These are phyloP conservation scores for Mugil cephalus DNA, from an alignment of 2,113 vertebrate species.

Conservation along the genomic window DNA sequence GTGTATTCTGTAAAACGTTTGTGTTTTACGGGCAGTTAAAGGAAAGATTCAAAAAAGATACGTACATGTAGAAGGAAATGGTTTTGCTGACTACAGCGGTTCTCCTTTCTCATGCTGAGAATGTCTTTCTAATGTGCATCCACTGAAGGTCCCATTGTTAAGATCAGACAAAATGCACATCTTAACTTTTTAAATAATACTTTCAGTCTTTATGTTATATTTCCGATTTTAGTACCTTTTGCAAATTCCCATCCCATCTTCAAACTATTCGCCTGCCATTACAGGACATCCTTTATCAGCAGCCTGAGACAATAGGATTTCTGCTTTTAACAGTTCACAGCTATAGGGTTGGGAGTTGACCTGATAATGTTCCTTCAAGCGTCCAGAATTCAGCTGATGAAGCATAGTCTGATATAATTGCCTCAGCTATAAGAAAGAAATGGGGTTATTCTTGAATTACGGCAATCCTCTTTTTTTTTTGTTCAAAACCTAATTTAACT, in stretches of 20 bases:
- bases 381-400: constrained; percentile 59
- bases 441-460: constrained; percentile 32
- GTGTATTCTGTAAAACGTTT: not conserved
- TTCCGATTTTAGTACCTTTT: constrained; percentile 33
- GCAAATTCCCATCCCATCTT: constrained; percentile 33
- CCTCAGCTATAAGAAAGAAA: constrained; percentile 31
- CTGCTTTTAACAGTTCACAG: constrained; percentile 35
- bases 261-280: constrained; percentile 18
- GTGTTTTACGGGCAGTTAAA: not conserved
- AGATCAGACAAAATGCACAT: not conserved
- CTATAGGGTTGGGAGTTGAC: constrained; percentile 27
- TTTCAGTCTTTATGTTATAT: constrained; percentile 10
- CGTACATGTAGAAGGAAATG: too few species aligned
- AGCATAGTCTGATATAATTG: constrained; percentile 55
- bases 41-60: not conserved
- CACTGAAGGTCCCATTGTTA: too few species aligned
- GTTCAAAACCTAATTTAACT: constrained; percentile 23
- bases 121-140: too few species aligned
- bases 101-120: too few species aligned
- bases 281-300: constrained; percentile 31
- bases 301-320: constrained; percentile 51
- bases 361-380: constrained; percentile 50
- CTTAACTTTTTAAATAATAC: not conserved
- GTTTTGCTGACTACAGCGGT: too few species aligned
- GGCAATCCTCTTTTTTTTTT: constrained; percentile 29